Base-by-base conservation (phyloP, 2,797 vertebrate genomes). In the Staurois parvus region DNA sequence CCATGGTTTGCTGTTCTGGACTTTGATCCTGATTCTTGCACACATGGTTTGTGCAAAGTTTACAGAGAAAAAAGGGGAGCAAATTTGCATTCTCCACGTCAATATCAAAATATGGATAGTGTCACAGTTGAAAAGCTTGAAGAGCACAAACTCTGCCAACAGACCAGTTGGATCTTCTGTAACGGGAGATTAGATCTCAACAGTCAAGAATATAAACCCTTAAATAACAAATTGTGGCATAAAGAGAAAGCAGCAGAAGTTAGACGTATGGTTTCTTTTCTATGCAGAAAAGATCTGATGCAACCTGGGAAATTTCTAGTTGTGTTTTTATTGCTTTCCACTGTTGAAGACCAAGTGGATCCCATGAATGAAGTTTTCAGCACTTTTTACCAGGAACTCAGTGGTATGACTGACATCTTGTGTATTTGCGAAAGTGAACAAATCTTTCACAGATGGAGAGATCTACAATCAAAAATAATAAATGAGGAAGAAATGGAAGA, bases 161-260 rank as follows among this genome's bases (percentile, higher is more conserved):
- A 96, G 85, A 93, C 93, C 56, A 96, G 94, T 64, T 96, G 95
- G 95, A 91, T 97, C 37, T 95, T 96, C 85, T 96, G 95, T 87
- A 96, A 96, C 82, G 94, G 95, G 30, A 92, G 94, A 79, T 87
- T 92, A 76, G 94, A 94, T 79, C 76, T 94, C 1, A 13, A 90
- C 12, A 67, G n/a, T 0, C 74, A 92, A 3, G 29, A 69, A 0
- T 37, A 91, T 68, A 74, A 52, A 59, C 89, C 89, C 68, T 83
- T 95, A 2, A 87, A 92, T 37, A 86, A 93, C 9, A 81, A 28
- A 2, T 76, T 87, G 56, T 96, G 95, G 95, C 70, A 94, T 52
- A 91, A 4, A 84, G 88, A 91, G 6, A 91, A 89, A 83, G 94
- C 90, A 67, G 90, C 67, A 81, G 91, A 92, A 29, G 90, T 96